phyloP scores from a whole-genome alignment of 2,888 invertebrate genomes.

The Diabrotica balteata region DNA sequence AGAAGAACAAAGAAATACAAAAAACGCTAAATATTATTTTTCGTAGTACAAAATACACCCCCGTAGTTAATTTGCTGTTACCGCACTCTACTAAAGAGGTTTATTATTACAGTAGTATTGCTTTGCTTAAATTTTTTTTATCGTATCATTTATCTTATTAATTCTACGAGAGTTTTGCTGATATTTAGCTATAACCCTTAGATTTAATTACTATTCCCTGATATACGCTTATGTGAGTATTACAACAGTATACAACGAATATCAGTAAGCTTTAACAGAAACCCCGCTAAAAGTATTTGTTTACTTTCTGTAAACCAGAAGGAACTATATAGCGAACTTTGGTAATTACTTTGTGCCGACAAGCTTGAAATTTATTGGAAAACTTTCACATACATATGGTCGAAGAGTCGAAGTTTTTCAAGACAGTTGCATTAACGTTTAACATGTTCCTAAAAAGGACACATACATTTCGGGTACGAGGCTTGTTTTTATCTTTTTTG shows the following conservation, averaged over 20 bases:
- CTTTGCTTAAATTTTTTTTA: no score
- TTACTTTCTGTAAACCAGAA: constrained; percentile 36
- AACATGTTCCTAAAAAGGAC: constrained; percentile 17
- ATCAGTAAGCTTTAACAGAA: constrained; percentile 27
- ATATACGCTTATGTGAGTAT: background rate
- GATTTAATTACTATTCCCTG: no score
- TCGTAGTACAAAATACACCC: no score
- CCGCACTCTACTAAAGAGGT: no score
- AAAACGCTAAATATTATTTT: no score
- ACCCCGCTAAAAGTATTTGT: constrained; percentile 33
- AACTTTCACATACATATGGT: constrained; percentile 39
- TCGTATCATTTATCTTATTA: no score
- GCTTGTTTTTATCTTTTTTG: background rate
- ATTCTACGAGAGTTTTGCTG: no score
- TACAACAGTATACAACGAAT: constrained; percentile 14
- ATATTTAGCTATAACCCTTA: no score
- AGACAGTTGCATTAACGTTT: constrained; percentile 31
- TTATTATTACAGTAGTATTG: no score
- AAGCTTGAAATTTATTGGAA: constrained; percentile 40
- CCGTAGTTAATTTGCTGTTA: no score
- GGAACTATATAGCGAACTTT: constrained; percentile 38
- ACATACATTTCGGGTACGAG: background rate
- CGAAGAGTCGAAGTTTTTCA: constrained; percentile 35
- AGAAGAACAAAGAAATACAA: no score
- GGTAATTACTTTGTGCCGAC: constrained; percentile 40